Evolutionary conservation across 1,140 invertebrate species (phyloP).

Genomic region (Homarus americanus): DNA sequence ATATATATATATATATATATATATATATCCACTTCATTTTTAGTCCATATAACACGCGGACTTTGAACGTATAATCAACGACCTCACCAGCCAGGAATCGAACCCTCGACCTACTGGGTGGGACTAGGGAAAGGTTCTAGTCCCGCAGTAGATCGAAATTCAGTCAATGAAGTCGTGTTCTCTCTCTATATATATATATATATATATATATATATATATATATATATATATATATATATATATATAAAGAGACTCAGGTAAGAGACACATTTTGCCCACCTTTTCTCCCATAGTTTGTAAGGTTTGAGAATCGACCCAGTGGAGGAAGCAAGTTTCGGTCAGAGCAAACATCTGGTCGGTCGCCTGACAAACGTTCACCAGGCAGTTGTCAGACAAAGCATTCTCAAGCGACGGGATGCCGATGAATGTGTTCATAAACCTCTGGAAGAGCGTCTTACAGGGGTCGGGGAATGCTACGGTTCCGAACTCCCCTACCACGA

Average conservation of each 20-base stretch:
- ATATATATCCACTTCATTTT: too few relatives aligned
- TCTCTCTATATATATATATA: neutral
- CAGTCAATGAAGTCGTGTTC: too few relatives aligned
- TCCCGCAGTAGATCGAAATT: too few relatives aligned
- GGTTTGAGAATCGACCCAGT: constrained; percentile 77
- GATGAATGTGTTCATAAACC: constrained; percentile 75
- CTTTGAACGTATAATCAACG: too few relatives aligned
- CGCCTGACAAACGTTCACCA: constrained; percentile 36
- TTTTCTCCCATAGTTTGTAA: constrained; percentile 74
- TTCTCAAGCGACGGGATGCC: constrained; percentile 29
- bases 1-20: too few relatives aligned
- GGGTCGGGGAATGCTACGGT: constrained; percentile 79
- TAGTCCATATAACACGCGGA: too few relatives aligned
- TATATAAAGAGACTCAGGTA: neutral
- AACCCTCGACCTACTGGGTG: too few relatives aligned
- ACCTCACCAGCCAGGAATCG: too few relatives aligned
- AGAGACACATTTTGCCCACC: constrained; percentile 1
- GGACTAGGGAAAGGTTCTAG: too few relatives aligned
- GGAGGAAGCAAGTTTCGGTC: constrained; percentile 78
- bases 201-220: constrained; percentile 12
- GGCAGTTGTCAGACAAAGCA: constrained; percentile 77
- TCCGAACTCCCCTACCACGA: constrained; percentile 79
- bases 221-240: neutral
- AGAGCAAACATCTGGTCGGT: constrained; percentile 77
- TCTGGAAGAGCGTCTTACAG: constrained; percentile 78